Percentiles rank a stretch among this genome's conserved stretches.
phyloP scores from a whole-genome alignment of 2,113 vertebrate species.

The Athene cunicularia region DNA sequence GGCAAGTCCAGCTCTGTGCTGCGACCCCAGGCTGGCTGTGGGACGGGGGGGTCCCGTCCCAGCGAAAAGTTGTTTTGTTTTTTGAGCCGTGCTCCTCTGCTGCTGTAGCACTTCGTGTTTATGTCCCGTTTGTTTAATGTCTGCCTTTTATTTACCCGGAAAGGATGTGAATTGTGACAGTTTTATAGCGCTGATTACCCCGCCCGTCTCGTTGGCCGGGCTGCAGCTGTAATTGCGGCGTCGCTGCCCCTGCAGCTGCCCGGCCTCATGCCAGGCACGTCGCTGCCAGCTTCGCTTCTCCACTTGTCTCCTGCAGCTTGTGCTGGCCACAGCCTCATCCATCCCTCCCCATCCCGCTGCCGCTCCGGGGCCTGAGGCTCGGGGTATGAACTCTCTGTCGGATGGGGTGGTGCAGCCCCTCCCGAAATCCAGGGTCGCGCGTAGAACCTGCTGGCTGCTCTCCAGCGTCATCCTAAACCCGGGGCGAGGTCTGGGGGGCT shows the following conservation, averaged over 20 bases:
- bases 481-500: background rate
- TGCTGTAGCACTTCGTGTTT: background rate
- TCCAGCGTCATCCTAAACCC: too few relatives aligned
- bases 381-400: fast-evolving
- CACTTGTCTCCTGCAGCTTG: background rate
- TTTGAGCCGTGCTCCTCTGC: background rate
- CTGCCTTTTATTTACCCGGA: background rate
- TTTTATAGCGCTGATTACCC: background rate
- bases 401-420: background rate
- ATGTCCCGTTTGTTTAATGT: background rate
- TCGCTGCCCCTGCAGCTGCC: background rate
- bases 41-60: too few relatives aligned
- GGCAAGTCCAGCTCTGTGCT: background rate
- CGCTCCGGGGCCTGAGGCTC: background rate
- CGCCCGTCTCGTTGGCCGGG: background rate
- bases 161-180: background rate
- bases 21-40: too few relatives aligned
- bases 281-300: background rate
- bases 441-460: background rate
- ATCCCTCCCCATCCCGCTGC: background rate
- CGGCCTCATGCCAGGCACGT: background rate
- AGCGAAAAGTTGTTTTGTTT: background rate
- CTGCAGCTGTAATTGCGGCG: background rate
- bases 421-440: too few relatives aligned
- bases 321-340: background rate